Evolutionary conservation across 2,113 vertebrate genomes (phyloP).

Genomic region (Chaetodon auriga): DNA sequence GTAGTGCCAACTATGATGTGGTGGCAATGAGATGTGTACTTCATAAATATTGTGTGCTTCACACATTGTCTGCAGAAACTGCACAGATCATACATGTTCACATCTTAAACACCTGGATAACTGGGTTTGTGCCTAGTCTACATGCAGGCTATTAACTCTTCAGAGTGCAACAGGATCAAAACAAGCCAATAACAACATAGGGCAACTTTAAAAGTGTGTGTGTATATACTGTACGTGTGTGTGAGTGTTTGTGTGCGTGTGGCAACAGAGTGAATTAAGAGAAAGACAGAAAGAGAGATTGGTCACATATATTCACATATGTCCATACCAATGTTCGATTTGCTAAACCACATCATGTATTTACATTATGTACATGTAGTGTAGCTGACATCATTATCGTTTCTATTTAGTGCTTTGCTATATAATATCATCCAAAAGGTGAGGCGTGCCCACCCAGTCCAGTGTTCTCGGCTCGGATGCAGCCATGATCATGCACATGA

Average conservation of each 20-base stretch:
- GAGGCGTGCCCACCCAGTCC: conserved; percentile 95
- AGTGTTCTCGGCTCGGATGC: conserved; percentile 96
- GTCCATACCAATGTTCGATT: conserved; percentile 47
- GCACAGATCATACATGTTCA: conserved; percentile 68
- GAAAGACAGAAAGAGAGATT: conserved; percentile 33
- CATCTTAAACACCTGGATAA: conserved; percentile 66
- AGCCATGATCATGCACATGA: conserved; percentile 99
- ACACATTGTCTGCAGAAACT: conserved; percentile 62
- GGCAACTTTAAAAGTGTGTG: conserved; percentile 45
- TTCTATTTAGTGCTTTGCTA: conserved; percentile 74
- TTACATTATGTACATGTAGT: conserved; percentile 74
- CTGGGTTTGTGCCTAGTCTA: conserved; percentile 64
- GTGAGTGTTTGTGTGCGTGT: conserved; percentile 24
- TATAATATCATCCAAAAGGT: conserved; percentile 96
- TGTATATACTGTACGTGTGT: conserved; percentile 29
- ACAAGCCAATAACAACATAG: conserved; percentile 66
- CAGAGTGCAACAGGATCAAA: conserved; percentile 69
- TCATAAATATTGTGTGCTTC: conserved; percentile 76
- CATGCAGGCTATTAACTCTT: conserved; percentile 77
- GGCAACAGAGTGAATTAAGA: conserved; percentile 42
- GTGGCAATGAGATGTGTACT: conserved; percentile 56
- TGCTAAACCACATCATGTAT: conserved; percentile 65
- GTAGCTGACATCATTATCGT: conserved; percentile 74
- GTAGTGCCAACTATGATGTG: conserved; percentile 37
- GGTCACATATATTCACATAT: conserved; percentile 45